A percentile compares a stretch with the other conserved stretches of the same genome.
These are phyloP conservation scores for Dryobotodes eremita DNA, from an alignment of 2,888 invertebrate genomes.

Conservation along the genomic window DNA sequence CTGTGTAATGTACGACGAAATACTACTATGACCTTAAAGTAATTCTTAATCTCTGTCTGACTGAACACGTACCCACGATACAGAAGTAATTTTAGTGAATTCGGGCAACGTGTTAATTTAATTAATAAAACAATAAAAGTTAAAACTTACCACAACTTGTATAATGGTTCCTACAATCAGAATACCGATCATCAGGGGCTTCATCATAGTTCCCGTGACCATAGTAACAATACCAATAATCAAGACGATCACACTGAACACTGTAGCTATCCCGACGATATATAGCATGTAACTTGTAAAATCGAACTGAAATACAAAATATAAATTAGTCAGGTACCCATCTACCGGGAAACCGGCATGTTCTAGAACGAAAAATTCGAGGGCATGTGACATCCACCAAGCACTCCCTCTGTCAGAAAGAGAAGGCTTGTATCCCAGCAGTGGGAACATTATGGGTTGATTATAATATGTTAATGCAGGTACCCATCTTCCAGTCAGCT, in stretches of 20 bases:
- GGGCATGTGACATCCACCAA: neutral
- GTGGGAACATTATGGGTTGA: too few relatives aligned
- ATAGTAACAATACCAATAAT: constrained; percentile 9
- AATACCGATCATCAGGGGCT: constrained; percentile 18
- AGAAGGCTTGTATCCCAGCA: neutral
- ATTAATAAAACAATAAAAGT: neutral
- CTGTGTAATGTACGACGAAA: too few relatives aligned
- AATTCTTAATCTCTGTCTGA: neutral
- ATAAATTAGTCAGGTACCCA: neutral
- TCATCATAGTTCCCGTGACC: constrained; percentile 23
- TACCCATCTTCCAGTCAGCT: too few relatives aligned
- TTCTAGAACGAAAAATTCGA: neutral
- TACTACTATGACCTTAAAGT: neutral
- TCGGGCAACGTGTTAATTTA: neutral
- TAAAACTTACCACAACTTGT: constrained; percentile 53
- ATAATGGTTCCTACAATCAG: constrained; percentile 39
- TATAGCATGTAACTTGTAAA: constrained; percentile 55
- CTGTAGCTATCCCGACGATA: constrained; percentile 21
- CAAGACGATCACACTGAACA: constrained; percentile 28
- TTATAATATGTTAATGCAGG: too few relatives aligned
- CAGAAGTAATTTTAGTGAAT: neutral
- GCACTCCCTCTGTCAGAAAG: neutral
- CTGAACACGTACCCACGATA: neutral
- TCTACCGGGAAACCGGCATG: too few relatives aligned
- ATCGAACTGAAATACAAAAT: constrained; percentile 53